Conservation (phyloP, 2,113 vertebrate species). For the pig (Sus scrofa) region DNA sequence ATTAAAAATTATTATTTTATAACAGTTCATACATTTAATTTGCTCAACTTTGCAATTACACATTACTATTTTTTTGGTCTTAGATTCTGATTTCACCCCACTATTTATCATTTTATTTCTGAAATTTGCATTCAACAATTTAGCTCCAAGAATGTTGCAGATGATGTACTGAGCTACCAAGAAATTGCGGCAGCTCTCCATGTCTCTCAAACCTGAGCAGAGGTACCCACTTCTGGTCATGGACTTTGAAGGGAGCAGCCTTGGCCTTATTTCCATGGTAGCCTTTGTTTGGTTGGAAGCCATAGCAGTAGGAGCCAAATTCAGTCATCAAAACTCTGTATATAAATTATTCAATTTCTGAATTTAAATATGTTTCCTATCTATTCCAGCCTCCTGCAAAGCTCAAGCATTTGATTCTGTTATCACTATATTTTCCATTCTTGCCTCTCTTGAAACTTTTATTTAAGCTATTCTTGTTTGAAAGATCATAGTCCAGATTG, state of each 20-base stretch:
- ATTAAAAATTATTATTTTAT: not conserved
- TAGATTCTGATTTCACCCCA: not conserved
- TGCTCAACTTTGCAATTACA: not conserved
- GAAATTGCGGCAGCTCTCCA: not conserved
- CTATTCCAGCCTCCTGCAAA: not conserved
- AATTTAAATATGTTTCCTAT: not conserved
- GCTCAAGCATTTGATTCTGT: not conserved
- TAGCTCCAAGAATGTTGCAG: not conserved
- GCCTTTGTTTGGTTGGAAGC: not conserved
- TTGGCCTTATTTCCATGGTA: not conserved
- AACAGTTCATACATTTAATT: slow-evolving; percentile 8
- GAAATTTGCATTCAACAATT: not conserved
- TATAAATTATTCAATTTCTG: not conserved
- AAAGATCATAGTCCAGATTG: not conserved
- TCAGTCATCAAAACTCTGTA: not conserved
- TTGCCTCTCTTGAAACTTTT: not conserved
- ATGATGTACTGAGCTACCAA: not conserved
- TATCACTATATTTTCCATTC: not conserved
- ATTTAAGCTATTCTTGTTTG: not conserved
- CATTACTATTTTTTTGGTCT: not conserved
- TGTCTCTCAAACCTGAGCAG: not conserved
- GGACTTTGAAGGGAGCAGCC: not conserved
- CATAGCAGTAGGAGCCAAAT: not conserved
- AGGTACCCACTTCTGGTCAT: not conserved
- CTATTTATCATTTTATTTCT: slow-evolving; percentile 28